Percentiles rank a stretch among this genome's conserved stretches.
Conservation (phyloP, 1,140 invertebrate species). For the Drosophila sp. region DNA sequence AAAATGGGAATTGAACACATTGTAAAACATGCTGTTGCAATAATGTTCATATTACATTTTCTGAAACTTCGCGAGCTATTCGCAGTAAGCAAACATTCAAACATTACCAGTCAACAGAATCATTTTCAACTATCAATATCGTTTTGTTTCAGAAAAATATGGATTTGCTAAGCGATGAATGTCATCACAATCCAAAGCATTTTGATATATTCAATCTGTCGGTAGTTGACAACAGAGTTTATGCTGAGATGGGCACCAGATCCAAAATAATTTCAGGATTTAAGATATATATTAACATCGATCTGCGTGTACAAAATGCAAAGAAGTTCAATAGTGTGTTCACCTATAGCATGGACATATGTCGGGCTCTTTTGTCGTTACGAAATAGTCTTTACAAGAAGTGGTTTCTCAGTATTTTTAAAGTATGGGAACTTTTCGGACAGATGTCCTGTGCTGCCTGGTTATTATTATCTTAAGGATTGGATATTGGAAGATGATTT, state of each 20-base stretch:
- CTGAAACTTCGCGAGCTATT: not conserved
- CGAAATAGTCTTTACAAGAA: slow-evolving; percentile 51
- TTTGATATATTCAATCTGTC: slow-evolving; percentile 41
- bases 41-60: slow-evolving; percentile 4
- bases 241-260: slow-evolving; percentile 32
- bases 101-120: too few relatives aligned
- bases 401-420: slow-evolving; percentile 42
- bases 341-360: slow-evolving; percentile 51
- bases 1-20: not conserved
- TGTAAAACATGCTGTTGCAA: not conserved
- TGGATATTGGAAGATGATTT: slow-evolving; percentile 38
- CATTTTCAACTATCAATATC: not conserved
- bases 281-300: slow-evolving; percentile 39
- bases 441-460: slow-evolving; percentile 44
- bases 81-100: not conserved
- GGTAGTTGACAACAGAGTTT: slow-evolving; percentile 21
- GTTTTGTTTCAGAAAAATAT: slow-evolving; percentile 33
- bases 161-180: slow-evolving; percentile 19
- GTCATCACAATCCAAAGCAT: slow-evolving; percentile 32
- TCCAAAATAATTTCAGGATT: slow-evolving; percentile 31
- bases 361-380: slow-evolving; percentile 36
- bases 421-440: slow-evolving; percentile 53
- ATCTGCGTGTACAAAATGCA: slow-evolving; percentile 38
- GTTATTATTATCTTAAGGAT: slow-evolving; percentile 50
- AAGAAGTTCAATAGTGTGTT: slow-evolving; percentile 54